phyloP scores from a whole-genome alignment of 2,888 invertebrate genomes.

The Venusia cambrica region DNA sequence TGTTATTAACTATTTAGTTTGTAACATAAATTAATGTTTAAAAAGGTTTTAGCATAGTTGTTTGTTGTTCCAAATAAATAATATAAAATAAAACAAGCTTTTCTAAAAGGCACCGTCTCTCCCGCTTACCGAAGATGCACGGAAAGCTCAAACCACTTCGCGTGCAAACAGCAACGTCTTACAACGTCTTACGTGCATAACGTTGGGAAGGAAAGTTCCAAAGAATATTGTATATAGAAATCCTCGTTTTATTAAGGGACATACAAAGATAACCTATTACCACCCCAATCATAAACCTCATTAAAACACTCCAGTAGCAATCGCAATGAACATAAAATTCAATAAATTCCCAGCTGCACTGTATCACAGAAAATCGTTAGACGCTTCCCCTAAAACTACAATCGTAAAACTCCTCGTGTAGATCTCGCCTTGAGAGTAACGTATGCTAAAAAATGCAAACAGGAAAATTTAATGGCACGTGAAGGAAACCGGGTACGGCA shows the following conservation, averaged over 20 bases:
- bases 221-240: no score
- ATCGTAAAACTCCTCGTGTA: constrained; percentile 63
- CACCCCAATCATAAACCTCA: constrained; percentile 29
- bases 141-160: no score
- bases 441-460: constrained; percentile 81
- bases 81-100: no score
- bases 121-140: no score
- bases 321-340: constrained; percentile 42
- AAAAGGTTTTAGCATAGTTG: no score
- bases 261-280: not conserved
- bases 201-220: no score
- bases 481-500: constrained; percentile 71
- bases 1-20: no score
- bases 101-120: no score
- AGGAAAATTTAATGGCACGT: constrained; percentile 80
- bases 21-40: no score
- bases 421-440: constrained; percentile 61
- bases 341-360: constrained; percentile 43
- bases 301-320: constrained; percentile 40
- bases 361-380: constrained; percentile 27
- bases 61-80: no score
- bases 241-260: constrained; percentile 1
- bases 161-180: no score
- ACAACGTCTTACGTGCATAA: no score
- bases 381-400: constrained; percentile 62